Conservation (phyloP, 2,113 vertebrate genomes). For the Tachycineta bicolor region DNA sequence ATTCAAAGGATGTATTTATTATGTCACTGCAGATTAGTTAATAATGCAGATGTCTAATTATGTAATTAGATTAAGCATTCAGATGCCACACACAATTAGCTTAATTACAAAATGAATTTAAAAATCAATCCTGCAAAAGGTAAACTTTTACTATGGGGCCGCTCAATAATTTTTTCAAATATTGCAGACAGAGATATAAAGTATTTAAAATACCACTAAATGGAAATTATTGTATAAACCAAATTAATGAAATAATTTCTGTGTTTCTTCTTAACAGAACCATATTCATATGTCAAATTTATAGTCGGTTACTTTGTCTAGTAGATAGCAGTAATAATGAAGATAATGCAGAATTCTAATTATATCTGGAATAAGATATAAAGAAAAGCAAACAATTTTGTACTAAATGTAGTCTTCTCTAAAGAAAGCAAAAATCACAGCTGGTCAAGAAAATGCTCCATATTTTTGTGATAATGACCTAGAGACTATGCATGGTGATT, state of each 20-base stretch:
- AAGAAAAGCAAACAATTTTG: not conserved
- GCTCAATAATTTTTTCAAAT: conserved; percentile 25
- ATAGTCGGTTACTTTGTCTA: conserved; percentile 1
- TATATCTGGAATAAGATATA: not conserved
- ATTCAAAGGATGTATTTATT: conserved; percentile 41
- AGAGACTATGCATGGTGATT: not conserved
- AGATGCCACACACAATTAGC: conserved; percentile 55
- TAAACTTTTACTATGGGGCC: conserved; percentile 12
- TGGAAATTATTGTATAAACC: not conserved
- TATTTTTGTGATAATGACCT: not conserved
- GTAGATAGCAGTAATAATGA: not conserved
- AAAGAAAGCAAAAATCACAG: not conserved
- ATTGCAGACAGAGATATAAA: not conserved
- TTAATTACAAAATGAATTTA: conserved; percentile 54
- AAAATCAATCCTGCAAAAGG: conserved; percentile 35
- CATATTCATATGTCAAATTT: not conserved
- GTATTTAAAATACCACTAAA: conserved; percentile 18
- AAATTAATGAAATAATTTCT: conserved; percentile 37
- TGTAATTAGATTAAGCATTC: conserved; percentile 57
- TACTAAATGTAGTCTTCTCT: not conserved
- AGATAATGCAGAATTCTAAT: not conserved
- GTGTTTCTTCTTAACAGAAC: not conserved
- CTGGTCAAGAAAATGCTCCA: not conserved
- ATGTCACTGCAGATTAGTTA: conserved; percentile 49
- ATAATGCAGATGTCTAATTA: conserved; percentile 62